Conservation (phyloP, 2,113 vertebrate species). For the Tachuris rubrigastra region DNA sequence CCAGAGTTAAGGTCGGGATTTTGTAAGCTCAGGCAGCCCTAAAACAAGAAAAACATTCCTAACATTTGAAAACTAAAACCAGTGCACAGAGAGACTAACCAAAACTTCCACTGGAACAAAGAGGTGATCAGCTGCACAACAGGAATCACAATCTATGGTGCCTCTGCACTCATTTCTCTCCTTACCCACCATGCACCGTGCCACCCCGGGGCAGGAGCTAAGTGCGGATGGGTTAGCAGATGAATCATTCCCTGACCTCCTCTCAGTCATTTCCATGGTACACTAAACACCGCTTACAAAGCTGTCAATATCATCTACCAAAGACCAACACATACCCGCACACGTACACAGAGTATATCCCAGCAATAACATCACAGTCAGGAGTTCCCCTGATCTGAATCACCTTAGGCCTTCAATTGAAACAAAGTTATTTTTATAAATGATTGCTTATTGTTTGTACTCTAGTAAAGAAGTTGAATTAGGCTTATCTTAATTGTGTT, state of each 20-base stretch:
- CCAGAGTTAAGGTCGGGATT: background rate
- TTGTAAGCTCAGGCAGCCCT: background rate
- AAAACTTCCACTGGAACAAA: background rate
- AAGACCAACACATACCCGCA: background rate
- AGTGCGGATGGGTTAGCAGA: accelerated
- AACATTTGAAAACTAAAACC: background rate
- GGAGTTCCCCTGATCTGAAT: background rate
- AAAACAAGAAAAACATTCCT: accelerated
- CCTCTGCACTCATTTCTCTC: background rate
- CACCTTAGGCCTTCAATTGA: background rate
- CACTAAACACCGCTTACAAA: background rate
- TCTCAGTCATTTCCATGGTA: background rate
- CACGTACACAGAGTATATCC: too few relatives aligned
- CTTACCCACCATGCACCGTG: accelerated
- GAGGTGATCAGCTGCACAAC: accelerated
- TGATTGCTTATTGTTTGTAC: background rate
- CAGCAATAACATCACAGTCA: accelerated
- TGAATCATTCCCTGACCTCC: background rate
- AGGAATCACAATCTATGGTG: accelerated
- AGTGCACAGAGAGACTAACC: background rate
- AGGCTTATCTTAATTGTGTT: background rate
- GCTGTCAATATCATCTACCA: background rate
- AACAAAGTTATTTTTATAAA: background rate
- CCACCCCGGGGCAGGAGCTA: background rate
- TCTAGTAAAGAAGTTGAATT: background rate